Percentiles rank a stretch among this genome's conserved stretches.
Conservation (phyloP, 37 sponge, comb jelly and placozoan genomes). For the Haliclona indistincta region DNA sequence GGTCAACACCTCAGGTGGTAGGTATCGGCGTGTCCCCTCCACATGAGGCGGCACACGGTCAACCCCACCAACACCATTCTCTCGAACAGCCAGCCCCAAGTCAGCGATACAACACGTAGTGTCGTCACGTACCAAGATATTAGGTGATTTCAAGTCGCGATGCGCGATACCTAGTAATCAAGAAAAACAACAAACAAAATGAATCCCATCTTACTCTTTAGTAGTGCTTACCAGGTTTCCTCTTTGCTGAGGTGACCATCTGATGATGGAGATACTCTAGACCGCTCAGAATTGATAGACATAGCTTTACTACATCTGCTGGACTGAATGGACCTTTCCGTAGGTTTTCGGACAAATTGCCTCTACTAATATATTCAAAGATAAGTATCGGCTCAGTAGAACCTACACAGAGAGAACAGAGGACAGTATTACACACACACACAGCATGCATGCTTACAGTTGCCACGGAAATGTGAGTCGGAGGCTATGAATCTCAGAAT, state of each 20-base stretch:
- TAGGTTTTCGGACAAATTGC: no score
- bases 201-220: no score
- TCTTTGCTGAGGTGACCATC: neutral
- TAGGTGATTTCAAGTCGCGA: conserved; percentile 91
- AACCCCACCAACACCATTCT: neutral
- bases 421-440: no score
- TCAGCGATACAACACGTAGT: conserved; percentile 89
- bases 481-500: neutral
- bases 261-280: neutral
- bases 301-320: neutral
- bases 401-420: no score
- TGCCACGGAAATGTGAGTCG: neutral
- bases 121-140: conserved; percentile 92
- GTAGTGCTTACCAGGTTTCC: neutral
- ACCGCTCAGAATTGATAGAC: neutral
- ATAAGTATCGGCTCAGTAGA: no score
- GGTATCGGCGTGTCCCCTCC: conserved; percentile 59
- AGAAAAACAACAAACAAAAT: neutral
- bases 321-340: no score
- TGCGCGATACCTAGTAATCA: conserved; percentile 81
- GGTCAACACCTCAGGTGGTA: conserved; percentile 81
- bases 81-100: conserved; percentile 77
- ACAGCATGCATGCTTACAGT: no score
- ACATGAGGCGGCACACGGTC: neutral
- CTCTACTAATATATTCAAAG: no score